Conservation (phyloP, 2,888 invertebrate species). For the Aporophyla lueneburgensis region DNA sequence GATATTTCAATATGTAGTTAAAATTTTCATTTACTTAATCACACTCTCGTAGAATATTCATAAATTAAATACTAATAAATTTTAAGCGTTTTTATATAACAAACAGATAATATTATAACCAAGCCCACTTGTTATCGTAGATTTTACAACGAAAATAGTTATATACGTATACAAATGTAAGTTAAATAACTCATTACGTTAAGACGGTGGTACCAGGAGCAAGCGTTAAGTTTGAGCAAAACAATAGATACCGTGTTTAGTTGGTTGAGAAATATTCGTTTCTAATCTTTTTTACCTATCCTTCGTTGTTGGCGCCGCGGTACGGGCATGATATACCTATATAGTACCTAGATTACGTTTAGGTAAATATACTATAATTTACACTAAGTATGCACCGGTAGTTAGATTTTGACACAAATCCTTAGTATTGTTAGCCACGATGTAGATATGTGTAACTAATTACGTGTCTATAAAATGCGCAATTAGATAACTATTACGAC, state of each 20-base stretch:
- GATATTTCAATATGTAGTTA: slow-evolving; percentile 74
- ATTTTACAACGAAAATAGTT: slow-evolving; percentile 89
- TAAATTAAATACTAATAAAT: slow-evolving; percentile 64
- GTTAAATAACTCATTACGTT: slow-evolving; percentile 70
- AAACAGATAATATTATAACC: slow-evolving; percentile 70
- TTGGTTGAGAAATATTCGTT: slow-evolving; percentile 44
- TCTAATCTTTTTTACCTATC: slow-evolving; percentile 56
- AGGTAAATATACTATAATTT: slow-evolving; percentile 67
- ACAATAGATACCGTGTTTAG: slow-evolving; percentile 64
- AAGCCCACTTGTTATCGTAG: slow-evolving; percentile 85
- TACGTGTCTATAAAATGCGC: slow-evolving; percentile 81
- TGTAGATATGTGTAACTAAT: slow-evolving; percentile 71
- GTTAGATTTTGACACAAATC: slow-evolving; percentile 82
- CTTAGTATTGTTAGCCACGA: slow-evolving; percentile 75
- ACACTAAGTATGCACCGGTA: slow-evolving; percentile 78
- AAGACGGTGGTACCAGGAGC: slow-evolving; percentile 64
- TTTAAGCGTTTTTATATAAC: slow-evolving; percentile 72
- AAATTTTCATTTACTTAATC: slow-evolving; percentile 68
- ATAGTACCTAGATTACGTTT: slow-evolving; percentile 60
- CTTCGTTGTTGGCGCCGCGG: slow-evolving; percentile 71
- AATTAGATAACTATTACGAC: slow-evolving; percentile 72
- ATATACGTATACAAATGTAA: slow-evolving; percentile 79
- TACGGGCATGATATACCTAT: slow-evolving; percentile 52
- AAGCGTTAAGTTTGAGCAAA: slow-evolving; percentile 68
- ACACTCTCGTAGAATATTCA: slow-evolving; percentile 68